Conservation (phyloP, 2,113 vertebrate species). For the Xenopus borealis region DNA sequence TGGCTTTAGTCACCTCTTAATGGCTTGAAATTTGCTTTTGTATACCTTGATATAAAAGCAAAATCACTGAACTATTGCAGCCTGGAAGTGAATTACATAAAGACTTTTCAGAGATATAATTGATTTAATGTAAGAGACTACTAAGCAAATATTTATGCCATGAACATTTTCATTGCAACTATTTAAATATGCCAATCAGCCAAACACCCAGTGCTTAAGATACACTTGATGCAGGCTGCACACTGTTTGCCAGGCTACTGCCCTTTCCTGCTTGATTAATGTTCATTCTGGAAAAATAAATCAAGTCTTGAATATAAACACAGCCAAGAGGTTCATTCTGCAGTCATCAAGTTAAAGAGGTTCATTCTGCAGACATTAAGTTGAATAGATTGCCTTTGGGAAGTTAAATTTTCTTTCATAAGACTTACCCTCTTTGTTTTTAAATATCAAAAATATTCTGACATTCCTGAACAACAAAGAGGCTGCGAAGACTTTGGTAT, state of each 20-base stretch:
- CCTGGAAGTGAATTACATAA: slow-evolving; percentile 17
- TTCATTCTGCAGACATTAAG: slow-evolving; percentile 20
- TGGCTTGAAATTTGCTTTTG: neutral
- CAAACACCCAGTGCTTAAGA: neutral
- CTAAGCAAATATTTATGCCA: slow-evolving; percentile 24
- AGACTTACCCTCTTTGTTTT: neutral
- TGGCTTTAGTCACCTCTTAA: slow-evolving; percentile 3
- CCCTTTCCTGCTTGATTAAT: slow-evolving; percentile 22
- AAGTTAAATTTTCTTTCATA: slow-evolving; percentile 25
- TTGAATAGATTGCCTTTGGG: slow-evolving; percentile 25
- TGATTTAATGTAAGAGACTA: slow-evolving; percentile 23
- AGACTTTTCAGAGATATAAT: slow-evolving; percentile 15
- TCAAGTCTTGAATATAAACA: slow-evolving; percentile 35
- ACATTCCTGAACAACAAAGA: slow-evolving; percentile 17
- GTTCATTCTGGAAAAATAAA: slow-evolving; percentile 40
- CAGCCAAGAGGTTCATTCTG: slow-evolving; percentile 34
- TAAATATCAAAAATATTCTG: slow-evolving; percentile 12
- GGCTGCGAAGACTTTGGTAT: neutral
- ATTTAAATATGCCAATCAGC: slow-evolving; percentile 27
- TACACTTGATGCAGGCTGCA: neutral
- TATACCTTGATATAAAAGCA: slow-evolving; percentile 8
- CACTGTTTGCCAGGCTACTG: neutral
- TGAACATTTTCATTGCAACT: slow-evolving; percentile 13
- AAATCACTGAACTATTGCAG: slow-evolving; percentile 11
- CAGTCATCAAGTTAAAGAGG: slow-evolving; percentile 34